Evolutionary conservation across 2,888 invertebrate species (phyloP).

Genomic region (Heteropelma amictum): DNA sequence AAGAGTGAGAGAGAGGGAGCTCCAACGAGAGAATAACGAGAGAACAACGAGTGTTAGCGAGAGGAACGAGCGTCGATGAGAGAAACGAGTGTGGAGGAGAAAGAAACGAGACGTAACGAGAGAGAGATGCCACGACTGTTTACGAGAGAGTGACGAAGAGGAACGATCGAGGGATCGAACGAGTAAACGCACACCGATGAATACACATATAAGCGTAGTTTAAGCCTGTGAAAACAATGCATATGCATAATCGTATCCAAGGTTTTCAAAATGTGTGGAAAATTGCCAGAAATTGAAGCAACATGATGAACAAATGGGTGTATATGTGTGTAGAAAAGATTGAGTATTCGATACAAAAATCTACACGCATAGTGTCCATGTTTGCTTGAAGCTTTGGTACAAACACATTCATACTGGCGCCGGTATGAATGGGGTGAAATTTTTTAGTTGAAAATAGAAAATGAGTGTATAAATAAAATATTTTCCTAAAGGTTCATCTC

Average conservation of each 20-base stretch:
- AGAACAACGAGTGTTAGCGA: slow-evolving; percentile 23
- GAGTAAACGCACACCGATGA: slow-evolving; percentile 27
- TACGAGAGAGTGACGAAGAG: slow-evolving; percentile 17
- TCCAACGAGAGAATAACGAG: slow-evolving; percentile 11
- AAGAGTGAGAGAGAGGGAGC: slow-evolving; percentile 26
- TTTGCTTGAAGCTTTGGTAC: slow-evolving; percentile 2
- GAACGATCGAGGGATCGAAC: slow-evolving; percentile 24
- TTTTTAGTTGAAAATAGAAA: too few relatives aligned
- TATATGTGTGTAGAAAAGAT: slow-evolving; percentile 34
- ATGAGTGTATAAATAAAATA: too few relatives aligned
- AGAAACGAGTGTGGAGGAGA: slow-evolving; percentile 25
- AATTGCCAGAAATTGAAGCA: slow-evolving; percentile 9
- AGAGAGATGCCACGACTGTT: slow-evolving; percentile 21
- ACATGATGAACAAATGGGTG: slow-evolving; percentile 16
- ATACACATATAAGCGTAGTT: slow-evolving; percentile 30
- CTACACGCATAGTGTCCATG: slow-evolving; percentile 15
- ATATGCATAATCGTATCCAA: slow-evolving; percentile 13
- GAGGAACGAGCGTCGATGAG: slow-evolving; percentile 22
- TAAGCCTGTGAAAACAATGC: slow-evolving; percentile 28
- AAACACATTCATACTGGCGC: slow-evolving; percentile 9
- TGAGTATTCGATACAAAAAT: slow-evolving; percentile 24
- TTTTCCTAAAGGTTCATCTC: too few relatives aligned
- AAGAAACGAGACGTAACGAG: slow-evolving; percentile 28
- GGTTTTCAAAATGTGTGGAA: slow-evolving; percentile 24
- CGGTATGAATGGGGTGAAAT: slow-evolving; percentile 6